Base-by-base conservation (phyloP, 30 jellyfish, hydroid and myxozoan genomes). In the Aurelia aurita region DNA sequence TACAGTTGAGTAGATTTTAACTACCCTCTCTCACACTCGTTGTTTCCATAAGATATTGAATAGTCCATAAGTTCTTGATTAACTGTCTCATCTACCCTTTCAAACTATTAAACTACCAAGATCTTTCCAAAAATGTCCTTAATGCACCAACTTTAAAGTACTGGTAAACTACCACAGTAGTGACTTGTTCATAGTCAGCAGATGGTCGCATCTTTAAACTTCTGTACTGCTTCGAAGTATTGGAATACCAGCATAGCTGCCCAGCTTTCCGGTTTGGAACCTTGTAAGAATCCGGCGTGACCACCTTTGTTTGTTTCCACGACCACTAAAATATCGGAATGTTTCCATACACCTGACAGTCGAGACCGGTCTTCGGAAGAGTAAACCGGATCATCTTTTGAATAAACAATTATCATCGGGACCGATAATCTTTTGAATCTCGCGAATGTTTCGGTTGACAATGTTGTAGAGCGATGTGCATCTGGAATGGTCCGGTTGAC, bases 171-270 rank as follows among this genome's bases (percentile, higher is more conserved):
- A 8, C 15, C 9, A 35, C 47, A 3, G 9, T 1, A 39, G 51
- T 39, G 7, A 39, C 51, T 1, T 15, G 9, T 39, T 39, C 51
- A 39, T 15, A 39, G 9, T 39, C 23, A 31, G 76, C 90, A 80
- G 47, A 79, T 65, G 16, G 93, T 83, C 29, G 93, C 93, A 1
- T 83, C 81, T 20, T 74, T 59, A 39, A 83, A 83, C 70, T 69
- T 83, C n/a, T 67, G 87, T 26, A 77, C 90, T 16, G 96, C 96
- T 10, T 87, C 96, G 28, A 87, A 87, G 67, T 87, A 87, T 46
- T 62, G 76, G 46, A 87, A 87, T 8, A 69, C 96, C 8, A 87
- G 75, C 14, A 58, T 34, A 3, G 96, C 96, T 18, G 96, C 90
- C 96, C 96, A 87, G 74, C 96, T 74, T n/a, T 58, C 84, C 22